Evolutionary conservation across 2,888 invertebrate genomes (phyloP).

Genomic region (Catocala fraxini): DNA sequence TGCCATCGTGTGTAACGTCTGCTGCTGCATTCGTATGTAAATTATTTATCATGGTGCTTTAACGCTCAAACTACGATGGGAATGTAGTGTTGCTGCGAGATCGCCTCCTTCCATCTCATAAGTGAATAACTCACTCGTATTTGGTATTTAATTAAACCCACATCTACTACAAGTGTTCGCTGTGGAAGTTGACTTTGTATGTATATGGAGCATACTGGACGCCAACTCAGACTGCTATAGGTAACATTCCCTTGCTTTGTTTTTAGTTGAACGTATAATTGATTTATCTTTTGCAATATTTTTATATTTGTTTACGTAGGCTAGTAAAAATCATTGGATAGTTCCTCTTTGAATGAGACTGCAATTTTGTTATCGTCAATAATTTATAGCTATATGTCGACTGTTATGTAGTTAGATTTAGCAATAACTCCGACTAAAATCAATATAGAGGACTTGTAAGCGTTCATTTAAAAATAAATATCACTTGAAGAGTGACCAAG

Average conservation of each 20-base stretch:
- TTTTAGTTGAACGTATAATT: not conserved
- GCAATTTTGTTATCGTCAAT: no score
- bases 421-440: no score
- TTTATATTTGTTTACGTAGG: no score
- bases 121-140: slow-evolving; percentile 20
- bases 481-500: no score
- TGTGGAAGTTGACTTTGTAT: slow-evolving; percentile 12
- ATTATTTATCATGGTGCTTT: slow-evolving; percentile 28
- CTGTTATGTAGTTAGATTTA: no score
- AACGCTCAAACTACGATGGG: slow-evolving; percentile 17
- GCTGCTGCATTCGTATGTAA: slow-evolving; percentile 39
- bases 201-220: not conserved
- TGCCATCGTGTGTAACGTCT: slow-evolving; percentile 28
- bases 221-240: not conserved
- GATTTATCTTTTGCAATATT: not conserved
- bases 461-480: no score
- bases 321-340: no score
- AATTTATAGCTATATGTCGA: no score
- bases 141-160: slow-evolving; percentile 31
- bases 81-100: slow-evolving; percentile 19
- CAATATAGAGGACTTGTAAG: no score
- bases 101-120: slow-evolving; percentile 16
- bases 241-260: no score
- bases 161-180: slow-evolving; percentile 10
- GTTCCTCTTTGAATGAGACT: no score